Evolutionary conservation across 2,888 invertebrate species (phyloP).

Genomic region (Cryptocephalus moraei): DNA sequence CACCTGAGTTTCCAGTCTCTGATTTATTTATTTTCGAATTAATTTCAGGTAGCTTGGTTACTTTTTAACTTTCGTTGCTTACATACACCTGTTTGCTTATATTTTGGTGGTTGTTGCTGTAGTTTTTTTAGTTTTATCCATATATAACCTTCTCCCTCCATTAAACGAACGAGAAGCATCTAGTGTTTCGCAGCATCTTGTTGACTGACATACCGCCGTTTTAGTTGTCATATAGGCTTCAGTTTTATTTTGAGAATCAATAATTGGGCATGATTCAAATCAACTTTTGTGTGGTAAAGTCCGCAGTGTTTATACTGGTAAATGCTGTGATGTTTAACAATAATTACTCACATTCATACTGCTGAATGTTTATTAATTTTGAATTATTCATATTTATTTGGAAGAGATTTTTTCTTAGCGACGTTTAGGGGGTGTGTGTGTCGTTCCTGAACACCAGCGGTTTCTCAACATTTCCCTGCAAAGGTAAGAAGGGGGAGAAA

Average conservation of each 20-base stretch:
- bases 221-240: too few relatives aligned
- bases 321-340: constrained; percentile 2
- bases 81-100: constrained; percentile 23
- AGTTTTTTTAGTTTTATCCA: constrained; percentile 13
- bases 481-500: constrained; percentile 39
- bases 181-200: not conserved
- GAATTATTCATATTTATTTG: not conserved
- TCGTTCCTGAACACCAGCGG: constrained; percentile 5
- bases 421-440: not conserved
- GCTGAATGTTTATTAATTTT: constrained; percentile 3
- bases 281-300: not conserved
- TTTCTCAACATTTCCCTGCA: constrained; percentile 10
- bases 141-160: constrained; percentile 24
- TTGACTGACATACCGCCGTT: too few relatives aligned
- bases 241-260: too few relatives aligned
- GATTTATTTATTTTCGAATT: constrained; percentile 24
- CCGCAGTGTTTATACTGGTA: constrained; percentile 9
- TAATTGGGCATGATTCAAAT: not conserved
- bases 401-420: not conserved
- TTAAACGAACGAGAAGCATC: constrained; percentile 3
- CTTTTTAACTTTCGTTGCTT: constrained; percentile 24
- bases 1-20: constrained; percentile 38
- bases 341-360: constrained; percentile 4
- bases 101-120: constrained; percentile 19
- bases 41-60: constrained; percentile 26